Conservation (phyloP, 2,888 invertebrate species). For the Exocentrus adspersus region DNA sequence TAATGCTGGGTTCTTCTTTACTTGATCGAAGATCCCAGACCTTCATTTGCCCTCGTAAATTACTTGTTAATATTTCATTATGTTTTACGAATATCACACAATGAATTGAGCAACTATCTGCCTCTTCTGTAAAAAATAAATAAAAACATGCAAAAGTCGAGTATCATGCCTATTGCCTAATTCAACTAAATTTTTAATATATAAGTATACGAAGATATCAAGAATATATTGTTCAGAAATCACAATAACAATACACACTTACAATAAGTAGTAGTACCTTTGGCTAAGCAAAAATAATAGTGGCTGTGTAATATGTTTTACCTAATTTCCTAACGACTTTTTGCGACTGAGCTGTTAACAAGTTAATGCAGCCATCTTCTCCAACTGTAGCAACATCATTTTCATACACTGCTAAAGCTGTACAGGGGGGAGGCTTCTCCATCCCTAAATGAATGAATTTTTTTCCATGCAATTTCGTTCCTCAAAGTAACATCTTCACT, state of each 20-base stretch:
- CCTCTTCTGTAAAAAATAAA: conserved; percentile 68
- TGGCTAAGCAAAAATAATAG: too few relatives aligned
- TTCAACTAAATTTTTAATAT: too few relatives aligned
- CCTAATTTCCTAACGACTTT: conserved; percentile 66
- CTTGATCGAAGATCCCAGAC: conserved; percentile 83
- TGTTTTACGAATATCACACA: conserved; percentile 79
- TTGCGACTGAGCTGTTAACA: conserved; percentile 66
- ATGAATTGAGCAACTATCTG: conserved; percentile 85
- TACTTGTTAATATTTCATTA: conserved; percentile 82
- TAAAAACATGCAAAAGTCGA: neutral
- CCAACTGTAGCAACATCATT: conserved; percentile 84
- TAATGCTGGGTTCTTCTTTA: conserved; percentile 71
- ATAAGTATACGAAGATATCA: too few relatives aligned
- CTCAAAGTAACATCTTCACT: conserved; percentile 68
- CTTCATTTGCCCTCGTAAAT: conserved; percentile 89
- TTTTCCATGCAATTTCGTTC: conserved; percentile 72
- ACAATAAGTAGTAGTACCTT: too few relatives aligned
- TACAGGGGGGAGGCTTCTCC: conserved; percentile 75
- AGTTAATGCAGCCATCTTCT: conserved; percentile 80
- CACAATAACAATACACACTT: too few relatives aligned
- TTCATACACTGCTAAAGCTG: conserved; percentile 78
- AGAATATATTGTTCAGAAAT: too few relatives aligned
- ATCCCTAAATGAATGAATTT: conserved; percentile 72
- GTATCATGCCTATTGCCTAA: too few relatives aligned
- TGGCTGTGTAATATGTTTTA: too few relatives aligned